Evolutionary conservation across 2,888 invertebrate species (phyloP).

Genomic region (Nephrocerus scutellatus): DNA sequence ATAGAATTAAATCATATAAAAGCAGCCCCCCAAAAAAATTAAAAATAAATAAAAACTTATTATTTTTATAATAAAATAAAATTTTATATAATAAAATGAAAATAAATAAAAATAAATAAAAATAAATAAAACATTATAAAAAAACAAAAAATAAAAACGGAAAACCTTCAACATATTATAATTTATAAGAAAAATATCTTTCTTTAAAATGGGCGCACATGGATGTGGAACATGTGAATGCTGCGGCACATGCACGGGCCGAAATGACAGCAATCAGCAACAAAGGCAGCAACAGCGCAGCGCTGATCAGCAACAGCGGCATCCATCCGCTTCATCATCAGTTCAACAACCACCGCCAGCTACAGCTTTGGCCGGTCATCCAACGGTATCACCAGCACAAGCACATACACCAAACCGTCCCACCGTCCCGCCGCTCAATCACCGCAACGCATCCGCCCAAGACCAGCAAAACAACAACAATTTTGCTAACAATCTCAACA

Average conservation of each 20-base stretch:
- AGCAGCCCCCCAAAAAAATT: too few relatives aligned
- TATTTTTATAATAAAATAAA: neutral
- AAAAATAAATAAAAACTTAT: slow-evolving; percentile 1
- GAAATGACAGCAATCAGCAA: slow-evolving; percentile 20
- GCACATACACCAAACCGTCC: slow-evolving; percentile 7
- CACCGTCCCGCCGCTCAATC: too few relatives aligned
- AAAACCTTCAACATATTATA: slow-evolving; percentile 3
- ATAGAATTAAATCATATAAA: too few relatives aligned
- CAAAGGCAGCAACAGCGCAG: slow-evolving; percentile 23
- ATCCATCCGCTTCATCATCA: slow-evolving; percentile 13
- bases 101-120: slow-evolving; percentile 2
- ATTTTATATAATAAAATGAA: too few relatives aligned
- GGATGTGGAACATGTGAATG: slow-evolving; percentile 33
- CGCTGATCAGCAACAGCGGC: slow-evolving; percentile 12
- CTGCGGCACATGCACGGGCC: slow-evolving; percentile 30
- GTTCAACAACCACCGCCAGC: slow-evolving; percentile 18
- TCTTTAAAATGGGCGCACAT: slow-evolving; percentile 27
- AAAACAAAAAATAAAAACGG: slow-evolving; percentile 8
- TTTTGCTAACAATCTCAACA: slow-evolving; percentile 25
- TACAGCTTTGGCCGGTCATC: too few relatives aligned
- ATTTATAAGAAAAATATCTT: neutral
- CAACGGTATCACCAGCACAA: slow-evolving; percentile 20
- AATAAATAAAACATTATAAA: slow-evolving; percentile 2
- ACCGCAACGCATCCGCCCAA: too few relatives aligned
- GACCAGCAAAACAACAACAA: slow-evolving; percentile 29